phyloP scores from a whole-genome alignment of 2,888 invertebrate species.

The Apodemia duryi region DNA sequence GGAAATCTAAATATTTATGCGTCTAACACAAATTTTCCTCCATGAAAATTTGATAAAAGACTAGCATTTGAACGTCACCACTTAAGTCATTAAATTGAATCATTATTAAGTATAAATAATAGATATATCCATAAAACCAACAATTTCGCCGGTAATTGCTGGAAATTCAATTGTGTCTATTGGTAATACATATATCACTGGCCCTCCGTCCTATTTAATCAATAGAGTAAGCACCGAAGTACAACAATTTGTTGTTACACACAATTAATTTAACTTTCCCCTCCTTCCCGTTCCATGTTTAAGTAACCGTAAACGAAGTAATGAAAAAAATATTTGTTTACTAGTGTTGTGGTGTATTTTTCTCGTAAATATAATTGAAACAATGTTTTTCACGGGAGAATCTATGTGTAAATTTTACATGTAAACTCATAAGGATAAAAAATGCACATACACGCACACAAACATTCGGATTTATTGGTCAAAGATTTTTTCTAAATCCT shows the following conservation, averaged over 20 bases:
- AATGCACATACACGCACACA: too few species aligned
- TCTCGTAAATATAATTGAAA: too few species aligned
- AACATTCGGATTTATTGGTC: too few species aligned
- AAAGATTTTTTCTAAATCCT: too few species aligned
- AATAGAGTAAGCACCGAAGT: slow-evolving; percentile 12
- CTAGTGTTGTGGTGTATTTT: too few species aligned
- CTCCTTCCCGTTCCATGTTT: slow-evolving; percentile 13
- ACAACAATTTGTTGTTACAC: slow-evolving; percentile 16
- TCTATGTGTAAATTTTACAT: too few species aligned
- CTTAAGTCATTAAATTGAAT: not conserved
- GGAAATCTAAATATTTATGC: too few species aligned
- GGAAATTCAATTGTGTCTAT: slow-evolving; percentile 1
- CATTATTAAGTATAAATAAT: not conserved
- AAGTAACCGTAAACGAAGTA: slow-evolving; percentile 14
- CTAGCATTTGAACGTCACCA: too few species aligned
- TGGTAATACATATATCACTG: slow-evolving; percentile 11
- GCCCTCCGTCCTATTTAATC: slow-evolving; percentile 10
- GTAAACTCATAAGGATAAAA: too few species aligned
- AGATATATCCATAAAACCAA: not conserved
- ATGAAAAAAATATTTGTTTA: slow-evolving; percentile 1
- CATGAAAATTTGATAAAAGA: too few species aligned
- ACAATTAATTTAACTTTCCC: slow-evolving; percentile 18
- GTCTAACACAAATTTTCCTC: too few species aligned
- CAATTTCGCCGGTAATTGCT: not conserved
- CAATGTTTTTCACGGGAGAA: too few species aligned